Percentiles rank a stretch among this genome's conserved stretches.
Evolutionary conservation across 1,140 invertebrate genomes (phyloP).

Genomic region (Philaenus spumarius): DNA sequence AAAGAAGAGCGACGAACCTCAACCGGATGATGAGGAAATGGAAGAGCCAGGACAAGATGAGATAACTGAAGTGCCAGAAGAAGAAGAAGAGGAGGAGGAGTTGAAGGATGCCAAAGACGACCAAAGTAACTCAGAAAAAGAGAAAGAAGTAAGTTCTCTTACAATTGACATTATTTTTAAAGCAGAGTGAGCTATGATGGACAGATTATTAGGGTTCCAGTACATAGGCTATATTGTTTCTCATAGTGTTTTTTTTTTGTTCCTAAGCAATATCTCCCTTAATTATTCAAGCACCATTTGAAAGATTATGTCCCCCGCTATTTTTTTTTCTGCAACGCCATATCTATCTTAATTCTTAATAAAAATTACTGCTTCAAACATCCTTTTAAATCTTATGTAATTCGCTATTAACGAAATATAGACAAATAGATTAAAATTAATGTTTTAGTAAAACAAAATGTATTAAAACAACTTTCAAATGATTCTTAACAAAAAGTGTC

Average conservation of each 20-base stretch:
- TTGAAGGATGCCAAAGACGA: conserved; percentile 28
- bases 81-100: conserved; percentile 28
- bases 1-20: conserved; percentile 54
- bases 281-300: too few relatives aligned
- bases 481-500: too few relatives aligned
- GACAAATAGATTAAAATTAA: too few relatives aligned
- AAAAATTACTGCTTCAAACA: background rate
- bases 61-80: conserved; percentile 21
- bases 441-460: too few relatives aligned
- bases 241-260: too few relatives aligned
- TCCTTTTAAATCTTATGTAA: too few relatives aligned
- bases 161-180: background rate
- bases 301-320: too few relatives aligned
- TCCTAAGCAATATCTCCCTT: too few relatives aligned
- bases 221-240: too few relatives aligned
- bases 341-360: too few relatives aligned
- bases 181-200: background rate
- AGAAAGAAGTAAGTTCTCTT: conserved; percentile 27
- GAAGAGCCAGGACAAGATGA: conserved; percentile 33
- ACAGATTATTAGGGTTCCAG: background rate
- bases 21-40: conserved; percentile 41
- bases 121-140: conserved; percentile 40
- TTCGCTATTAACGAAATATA: too few relatives aligned
- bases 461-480: too few relatives aligned
- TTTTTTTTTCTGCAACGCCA: background rate